Evolutionary conservation across 2,888 invertebrate genomes (phyloP), one percentile per base, ranked within the genome.

Genomic region (Autographa pulchrina): DNA sequence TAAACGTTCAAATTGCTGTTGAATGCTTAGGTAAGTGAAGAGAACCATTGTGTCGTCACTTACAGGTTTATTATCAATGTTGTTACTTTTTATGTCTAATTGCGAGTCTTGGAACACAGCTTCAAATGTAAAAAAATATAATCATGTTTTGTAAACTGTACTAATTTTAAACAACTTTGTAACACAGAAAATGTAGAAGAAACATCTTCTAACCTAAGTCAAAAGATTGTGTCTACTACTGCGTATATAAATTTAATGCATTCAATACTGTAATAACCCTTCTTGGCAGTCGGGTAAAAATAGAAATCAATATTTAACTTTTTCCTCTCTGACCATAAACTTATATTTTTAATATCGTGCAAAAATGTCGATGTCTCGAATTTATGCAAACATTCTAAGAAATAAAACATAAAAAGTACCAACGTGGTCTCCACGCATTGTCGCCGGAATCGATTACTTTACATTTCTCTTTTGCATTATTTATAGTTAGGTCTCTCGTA

Each of bases 1-100:
- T 67, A 8, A 70, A 65, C 35, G 59, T 16, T 41, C 65, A 56
- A 56, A 56, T 56, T 25, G 20, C 20, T 25, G 4, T 56, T 48
- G n/a, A 48, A 16, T 16, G 48, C n/a, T 16, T 41, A 41, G 25
- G 41, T 41, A 11, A 41, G 14, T 41, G 16, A 11, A 43, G 48
- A 48, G 16, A 43, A 43, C 7, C 5, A 16, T 43, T 48, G 3
- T 43, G 5, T 16, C 43, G 4, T 14, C 14, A 43, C 43, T 43
- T 16, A 11, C 16, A 43, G 43, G 3, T 43, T 43, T 43, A 16
- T 43, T 43, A 14, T 16, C 14, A 43, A 38, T 38, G 14, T 16
- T 43, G 6, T 14, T 16, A 5, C 14, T 16, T 43, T 43, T 43
- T 43, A 4, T 43, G 16, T 43, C 43, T 16, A 38, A 11, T 38